phyloP scores from a whole-genome alignment of 2,888 invertebrate genomes.

The Allacma fusca region DNA sequence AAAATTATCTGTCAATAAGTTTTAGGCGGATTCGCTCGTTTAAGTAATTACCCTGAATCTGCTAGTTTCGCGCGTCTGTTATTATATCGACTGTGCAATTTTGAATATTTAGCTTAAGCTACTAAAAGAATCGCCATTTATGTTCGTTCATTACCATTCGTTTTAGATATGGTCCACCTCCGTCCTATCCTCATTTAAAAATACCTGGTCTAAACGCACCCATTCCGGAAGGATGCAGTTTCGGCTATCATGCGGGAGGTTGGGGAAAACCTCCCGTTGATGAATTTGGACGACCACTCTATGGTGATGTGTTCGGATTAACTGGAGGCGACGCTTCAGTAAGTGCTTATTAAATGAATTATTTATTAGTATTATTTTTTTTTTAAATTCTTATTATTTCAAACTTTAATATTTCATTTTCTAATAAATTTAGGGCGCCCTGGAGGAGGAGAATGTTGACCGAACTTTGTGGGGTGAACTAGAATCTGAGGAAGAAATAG shows the following conservation, averaged over 20 bases:
- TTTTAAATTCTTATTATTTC: neutral
- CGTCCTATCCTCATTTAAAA: constrained; percentile 97
- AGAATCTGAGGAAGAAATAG: constrained; percentile 87
- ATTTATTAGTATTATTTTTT: too few relatives aligned
- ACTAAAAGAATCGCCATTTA: too few relatives aligned
- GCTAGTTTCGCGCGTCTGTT: too few relatives aligned
- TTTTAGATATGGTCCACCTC: constrained; percentile 97
- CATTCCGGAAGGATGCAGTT: constrained; percentile 96
- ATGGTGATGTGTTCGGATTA: constrained; percentile 98
- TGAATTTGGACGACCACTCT: constrained; percentile 95
- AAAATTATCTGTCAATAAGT: neutral
- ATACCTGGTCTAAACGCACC: constrained; percentile 98
- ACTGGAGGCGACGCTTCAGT: constrained; percentile 60
- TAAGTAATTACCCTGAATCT: too few relatives aligned
- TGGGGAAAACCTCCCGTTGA: constrained; percentile 99
- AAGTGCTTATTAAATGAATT: constrained; percentile 42
- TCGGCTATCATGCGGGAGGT: constrained; percentile 99
- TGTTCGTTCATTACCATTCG: too few relatives aligned
- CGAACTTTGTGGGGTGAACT: constrained; percentile 96
- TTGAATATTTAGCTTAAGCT: too few relatives aligned
- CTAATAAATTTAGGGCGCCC: constrained; percentile 39
- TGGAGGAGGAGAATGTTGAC: constrained; percentile 84
- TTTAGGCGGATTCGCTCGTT: too few relatives aligned
- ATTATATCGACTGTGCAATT: too few relatives aligned
- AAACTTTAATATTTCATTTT: neutral